Evolutionary conservation across 30 jellyfish, hydroid and myxozoan species (phyloP), one percentile per base, ranked within the genome.

Genomic region (Rhopilema esculentum): DNA sequence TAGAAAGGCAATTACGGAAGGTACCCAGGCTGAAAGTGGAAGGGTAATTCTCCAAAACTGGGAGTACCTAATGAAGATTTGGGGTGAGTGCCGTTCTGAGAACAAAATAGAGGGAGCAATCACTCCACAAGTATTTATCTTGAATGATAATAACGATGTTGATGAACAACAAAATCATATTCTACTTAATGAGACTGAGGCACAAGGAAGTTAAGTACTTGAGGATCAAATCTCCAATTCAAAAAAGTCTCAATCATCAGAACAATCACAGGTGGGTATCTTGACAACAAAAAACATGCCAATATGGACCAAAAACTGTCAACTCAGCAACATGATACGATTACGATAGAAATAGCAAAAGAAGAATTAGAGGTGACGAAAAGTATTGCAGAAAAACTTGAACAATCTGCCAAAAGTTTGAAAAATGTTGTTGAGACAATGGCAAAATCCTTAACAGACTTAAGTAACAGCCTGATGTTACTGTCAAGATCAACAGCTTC

Each of bases 31-130:
- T 8, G 95, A 91, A 12, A 4, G 92, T 61, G 95, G 95, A 17
- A 79, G 67, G 30, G 17, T 86, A 17, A 88, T 86, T n/a, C 29
- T 25, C 26, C 83, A 75, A 32, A 52, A 86, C 72, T 86, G 49
- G 85, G 85, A 74, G 0, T 21, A 50, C 72, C 25, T 75, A 30
- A 29, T 30, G 69, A 75, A 75, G 71, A 77, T 86, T 73, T 86
- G 91, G 95, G 90, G 92, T 22, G 91, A 87, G 8, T 85, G 66
- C 16, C 94, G 88, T 26, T 75, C 92, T 17, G 93, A 72, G 24
- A 28, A 72, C 16, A 72, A 25, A 18, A 27, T 18, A 75, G 33
- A 6, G 77, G 75, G 25, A 51, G 72, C 75, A 30, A 51, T 20
- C 16, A 67, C n/a, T 49, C 77, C 22, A 16, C 16, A 17, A 8